Evolutionary conservation across 2,888 invertebrate species (phyloP), one percentile per base, ranked within the genome.

Genomic region (Leucoma salicis): DNA sequence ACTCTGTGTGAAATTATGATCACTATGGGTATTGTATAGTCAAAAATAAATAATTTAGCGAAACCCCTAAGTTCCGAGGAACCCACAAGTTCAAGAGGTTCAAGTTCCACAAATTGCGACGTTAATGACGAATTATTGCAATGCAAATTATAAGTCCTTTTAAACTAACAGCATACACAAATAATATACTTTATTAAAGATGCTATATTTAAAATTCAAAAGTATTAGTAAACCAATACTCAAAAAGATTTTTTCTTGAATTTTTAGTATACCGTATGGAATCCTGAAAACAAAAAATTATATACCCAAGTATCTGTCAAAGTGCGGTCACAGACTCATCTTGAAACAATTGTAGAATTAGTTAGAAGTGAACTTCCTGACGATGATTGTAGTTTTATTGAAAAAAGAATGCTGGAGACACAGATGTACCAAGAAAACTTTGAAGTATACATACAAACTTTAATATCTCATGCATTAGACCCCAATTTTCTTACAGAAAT

Each of bases 401-500:
- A 94, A 53, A 93, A 93, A 67, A 91, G 93, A 42, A 94, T 95
- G 93, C 91, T 94, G 62, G 94, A 95, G 53, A 93, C 93, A 39
- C 92, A 94, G 61, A 92, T 92, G 64, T 95, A 95, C 82, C 94
- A 95, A 68, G 96, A 96, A 69, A 95, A 95, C 74, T 97, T 97
- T 74, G 96, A 96, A 90, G 96, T 97, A 29, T 97, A 96, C 69
- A 94, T 97, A 74, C 97, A 97, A 78, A 96, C 96, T 2, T 91
- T 97, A 67, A 96, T 97, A 69, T 97, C 97, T 2, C 97, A 97
- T 77, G 96, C 96, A 4, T 84, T 97, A 53, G 97, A 97, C 82
- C 95, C 95, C 3, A 96, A 96, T 84, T 97, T 97, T 73, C 91
- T 97, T 12, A 94, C 94, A 35, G 97, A 97, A 90, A 97, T 97